Conservation (phyloP, 1,140 invertebrate species). For the Atta cephalotes region DNA sequence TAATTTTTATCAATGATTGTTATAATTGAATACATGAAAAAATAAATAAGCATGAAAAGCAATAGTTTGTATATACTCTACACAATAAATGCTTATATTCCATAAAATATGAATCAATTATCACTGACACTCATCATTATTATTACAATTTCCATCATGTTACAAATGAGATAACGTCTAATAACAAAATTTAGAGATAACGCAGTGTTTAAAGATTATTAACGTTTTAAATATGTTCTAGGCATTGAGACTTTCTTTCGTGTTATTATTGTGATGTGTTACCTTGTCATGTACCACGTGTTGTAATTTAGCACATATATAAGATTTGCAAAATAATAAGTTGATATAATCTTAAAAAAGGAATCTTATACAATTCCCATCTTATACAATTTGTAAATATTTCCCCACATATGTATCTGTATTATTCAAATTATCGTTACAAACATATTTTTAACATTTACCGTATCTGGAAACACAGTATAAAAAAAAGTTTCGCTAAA, state of each 20-base stretch:
- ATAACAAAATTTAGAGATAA: background rate
- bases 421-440: background rate
- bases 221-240: background rate
- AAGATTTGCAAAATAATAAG: background rate
- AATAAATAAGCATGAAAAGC: background rate
- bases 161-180: background rate
- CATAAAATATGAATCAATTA: background rate
- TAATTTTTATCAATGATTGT: background rate
- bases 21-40: background rate
- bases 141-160: background rate
- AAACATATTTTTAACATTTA: background rate
- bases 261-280: background rate
- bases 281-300: background rate
- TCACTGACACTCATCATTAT: background rate
- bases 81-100: background rate
- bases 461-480: background rate
- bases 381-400: background rate
- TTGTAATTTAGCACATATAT: background rate
- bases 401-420: background rate
- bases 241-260: background rate
- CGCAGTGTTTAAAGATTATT: background rate
- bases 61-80: background rate
- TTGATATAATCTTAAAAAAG: background rate
- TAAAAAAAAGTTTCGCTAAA: background rate
- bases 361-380: background rate